These are phyloP conservation scores for Uloborus diversus DNA, from an alignment of 1,140 invertebrate genomes.

Conservation along the genomic window DNA sequence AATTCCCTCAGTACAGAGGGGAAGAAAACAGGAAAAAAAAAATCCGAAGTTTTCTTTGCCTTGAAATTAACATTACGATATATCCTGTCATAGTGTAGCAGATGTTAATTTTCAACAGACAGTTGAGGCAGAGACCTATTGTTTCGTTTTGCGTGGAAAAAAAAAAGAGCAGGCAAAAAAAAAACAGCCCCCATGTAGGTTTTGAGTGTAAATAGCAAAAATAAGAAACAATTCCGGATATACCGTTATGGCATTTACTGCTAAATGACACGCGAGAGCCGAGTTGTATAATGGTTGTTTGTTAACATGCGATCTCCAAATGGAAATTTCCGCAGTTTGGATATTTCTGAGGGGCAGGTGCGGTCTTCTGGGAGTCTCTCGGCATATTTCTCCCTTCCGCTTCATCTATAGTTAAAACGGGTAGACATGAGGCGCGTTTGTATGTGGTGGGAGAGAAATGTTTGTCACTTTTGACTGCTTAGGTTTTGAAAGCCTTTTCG, in stretches of 20 bases:
- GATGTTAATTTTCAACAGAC: background rate
- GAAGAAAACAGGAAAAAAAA: too few species aligned
- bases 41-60: too few species aligned
- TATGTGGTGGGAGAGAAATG: too few species aligned
- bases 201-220: background rate
- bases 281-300: background rate
- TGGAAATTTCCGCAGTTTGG: too few species aligned
- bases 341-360: too few species aligned
- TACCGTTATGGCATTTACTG: slow-evolving; percentile 7
- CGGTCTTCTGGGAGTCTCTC: too few species aligned
- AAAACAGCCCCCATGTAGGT: background rate
- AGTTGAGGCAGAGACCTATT: background rate
- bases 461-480: too few species aligned
- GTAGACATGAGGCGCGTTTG: too few species aligned
- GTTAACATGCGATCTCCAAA: background rate
- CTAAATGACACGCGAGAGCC: background rate
- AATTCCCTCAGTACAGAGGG: too few species aligned
- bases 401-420: too few species aligned
- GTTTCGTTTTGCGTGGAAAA: background rate
- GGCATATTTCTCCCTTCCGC: too few species aligned
- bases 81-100: background rate
- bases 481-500: too few species aligned
- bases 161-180: background rate
- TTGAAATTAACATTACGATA: background rate
- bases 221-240: slow-evolving; percentile 6